Evolutionary conservation across 2,888 invertebrate genomes (phyloP).

Genomic region (Nomada goodeniana): DNA sequence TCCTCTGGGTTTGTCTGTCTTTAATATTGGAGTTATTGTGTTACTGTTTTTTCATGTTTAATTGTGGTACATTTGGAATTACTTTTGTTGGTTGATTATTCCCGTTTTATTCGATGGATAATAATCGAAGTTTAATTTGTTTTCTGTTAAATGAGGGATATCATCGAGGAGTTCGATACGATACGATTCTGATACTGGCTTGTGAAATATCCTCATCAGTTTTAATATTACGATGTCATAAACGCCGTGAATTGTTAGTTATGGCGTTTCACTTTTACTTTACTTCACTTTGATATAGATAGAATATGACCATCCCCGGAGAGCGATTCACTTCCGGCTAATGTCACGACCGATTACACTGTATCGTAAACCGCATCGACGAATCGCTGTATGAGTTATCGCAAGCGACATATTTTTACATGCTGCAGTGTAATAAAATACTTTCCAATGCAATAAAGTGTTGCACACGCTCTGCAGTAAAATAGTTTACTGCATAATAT

Average conservation of each 20-base stretch:
- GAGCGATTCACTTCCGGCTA: neutral
- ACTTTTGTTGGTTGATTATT: too few relatives aligned
- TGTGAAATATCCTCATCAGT: too few relatives aligned
- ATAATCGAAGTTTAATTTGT: too few relatives aligned
- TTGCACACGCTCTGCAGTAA: neutral
- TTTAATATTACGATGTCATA: neutral
- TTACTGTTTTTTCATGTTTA: too few relatives aligned
- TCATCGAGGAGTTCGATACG: too few relatives aligned
- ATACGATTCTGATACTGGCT: too few relatives aligned
- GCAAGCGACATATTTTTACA: neutral
- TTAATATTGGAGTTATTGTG: too few relatives aligned
- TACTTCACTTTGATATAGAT: neutral
- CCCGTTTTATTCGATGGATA: too few relatives aligned
- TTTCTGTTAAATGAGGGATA: too few relatives aligned
- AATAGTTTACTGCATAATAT: neutral
- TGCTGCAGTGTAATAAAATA: neutral
- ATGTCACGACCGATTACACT: neutral
- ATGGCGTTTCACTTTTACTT: neutral
- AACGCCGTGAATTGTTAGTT: neutral
- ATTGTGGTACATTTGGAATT: too few relatives aligned
- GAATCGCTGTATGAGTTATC: neutral
- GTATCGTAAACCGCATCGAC: neutral
- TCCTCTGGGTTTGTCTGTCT: too few relatives aligned
- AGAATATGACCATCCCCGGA: neutral
- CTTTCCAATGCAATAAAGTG: neutral